A percentile compares a stretch with the other conserved stretches of the same genome.
Conservation (phyloP, 2,888 invertebrate species). For the Itoplectis maculator region DNA sequence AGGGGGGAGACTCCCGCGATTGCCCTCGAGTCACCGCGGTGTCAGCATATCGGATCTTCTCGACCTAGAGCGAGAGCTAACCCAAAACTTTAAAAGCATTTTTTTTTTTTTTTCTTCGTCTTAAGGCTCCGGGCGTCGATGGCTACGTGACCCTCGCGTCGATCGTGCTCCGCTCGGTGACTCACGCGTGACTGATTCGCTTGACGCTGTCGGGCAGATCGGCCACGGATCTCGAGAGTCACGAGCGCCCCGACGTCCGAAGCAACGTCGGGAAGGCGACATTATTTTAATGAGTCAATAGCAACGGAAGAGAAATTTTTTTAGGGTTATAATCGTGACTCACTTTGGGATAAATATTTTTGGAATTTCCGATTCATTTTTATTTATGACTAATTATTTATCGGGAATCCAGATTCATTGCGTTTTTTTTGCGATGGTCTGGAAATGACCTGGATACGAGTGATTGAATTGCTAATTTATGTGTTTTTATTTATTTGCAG, state of each 20-base stretch:
- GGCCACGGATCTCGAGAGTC: constrained; percentile 8
- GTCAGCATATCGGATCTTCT: constrained; percentile 61
- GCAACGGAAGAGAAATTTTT: too few relatives aligned
- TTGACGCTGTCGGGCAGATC: constrained; percentile 64
- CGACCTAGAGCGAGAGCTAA: neutral
- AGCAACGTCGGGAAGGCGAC: neutral
- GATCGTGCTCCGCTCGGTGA: constrained; percentile 72
- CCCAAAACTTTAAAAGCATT: constrained; percentile 26
- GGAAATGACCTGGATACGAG: too few relatives aligned
- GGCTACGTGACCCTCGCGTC: constrained; percentile 56
- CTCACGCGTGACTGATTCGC: constrained; percentile 78
- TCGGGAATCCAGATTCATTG: too few relatives aligned
- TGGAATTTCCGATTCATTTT: too few relatives aligned
- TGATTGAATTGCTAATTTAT: neutral
- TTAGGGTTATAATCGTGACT: too few relatives aligned
- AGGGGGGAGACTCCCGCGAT: constrained; percentile 27
- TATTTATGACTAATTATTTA: too few relatives aligned
- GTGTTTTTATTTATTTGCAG: neutral
- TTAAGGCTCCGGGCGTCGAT: constrained; percentile 4
- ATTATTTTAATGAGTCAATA: neutral
- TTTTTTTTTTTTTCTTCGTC: constrained; percentile 8
- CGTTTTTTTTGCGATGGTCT: too few relatives aligned
- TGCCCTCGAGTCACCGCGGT: constrained; percentile 55
- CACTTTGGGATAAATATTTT: too few relatives aligned
- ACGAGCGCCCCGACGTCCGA: neutral